Evolutionary conservation across 1,140 invertebrate genomes (phyloP).

Genomic region (Drosophila elegans): DNA sequence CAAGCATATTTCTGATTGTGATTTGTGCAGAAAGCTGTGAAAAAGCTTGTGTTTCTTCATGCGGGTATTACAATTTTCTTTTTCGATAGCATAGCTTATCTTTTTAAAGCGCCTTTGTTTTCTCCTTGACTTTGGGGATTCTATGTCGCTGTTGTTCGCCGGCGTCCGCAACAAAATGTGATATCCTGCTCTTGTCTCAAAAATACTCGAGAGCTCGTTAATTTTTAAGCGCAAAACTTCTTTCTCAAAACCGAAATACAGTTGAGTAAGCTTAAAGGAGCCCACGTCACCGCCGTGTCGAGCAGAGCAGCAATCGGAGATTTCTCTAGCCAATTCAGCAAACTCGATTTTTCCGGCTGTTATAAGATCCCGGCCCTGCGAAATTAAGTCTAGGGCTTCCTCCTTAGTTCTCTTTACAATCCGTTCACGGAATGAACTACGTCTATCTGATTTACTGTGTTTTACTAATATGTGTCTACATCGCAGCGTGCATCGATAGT

Average conservation of each 20-base stretch:
- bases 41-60: background rate
- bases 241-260: background rate
- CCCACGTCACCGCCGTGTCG: slow-evolving; percentile 6
- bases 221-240: background rate
- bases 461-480: slow-evolving; percentile 2
- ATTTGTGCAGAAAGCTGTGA: too few species aligned
- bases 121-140: background rate
- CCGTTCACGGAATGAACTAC: background rate
- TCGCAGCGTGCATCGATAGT: background rate
- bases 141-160: background rate
- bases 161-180: slow-evolving; percentile 4
- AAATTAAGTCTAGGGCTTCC: background rate
- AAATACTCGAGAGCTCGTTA: background rate
- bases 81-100: background rate
- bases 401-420: background rate
- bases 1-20: background rate
- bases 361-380: background rate
- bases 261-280: background rate
- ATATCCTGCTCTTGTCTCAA: slow-evolving; percentile 4
- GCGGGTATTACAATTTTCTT: background rate
- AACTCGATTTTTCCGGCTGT: background rate
- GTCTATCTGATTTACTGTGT: background rate
- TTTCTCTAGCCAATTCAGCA: background rate
- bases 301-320: slow-evolving; percentile 16
- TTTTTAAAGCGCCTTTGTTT: background rate